Evolutionary conservation across 2,797 vertebrate species (phyloP), one percentile per base, ranked within the genome.

Genomic region (Rhinatrema bivittatum): DNA sequence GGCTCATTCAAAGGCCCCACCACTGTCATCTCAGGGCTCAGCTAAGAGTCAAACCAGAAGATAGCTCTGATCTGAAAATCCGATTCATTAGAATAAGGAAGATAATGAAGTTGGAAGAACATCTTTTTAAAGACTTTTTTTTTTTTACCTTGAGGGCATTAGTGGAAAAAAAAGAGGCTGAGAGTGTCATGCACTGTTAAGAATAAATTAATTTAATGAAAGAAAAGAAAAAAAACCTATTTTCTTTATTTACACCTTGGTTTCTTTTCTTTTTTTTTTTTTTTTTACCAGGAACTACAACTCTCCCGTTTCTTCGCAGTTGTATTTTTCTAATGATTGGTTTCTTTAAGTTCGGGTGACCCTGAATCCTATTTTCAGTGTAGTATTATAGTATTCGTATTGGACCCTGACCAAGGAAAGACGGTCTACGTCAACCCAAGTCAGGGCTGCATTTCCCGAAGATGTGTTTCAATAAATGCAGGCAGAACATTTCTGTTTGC

Each of bases 81-180:
- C 19, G 30, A 43, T 50, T 66, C 73, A 71, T 70, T 71, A 62
- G 67, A 74, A 78, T 33, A 39, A 32, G 20, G 18, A 16, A 19
- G 20, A 37, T 50, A 54, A 76, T 49, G 59, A 78, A 73, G 72
- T 77, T 70, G 54, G 61, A 75, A 60, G 55, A 84, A 62, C 45
- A 76, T 72, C 54, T 67, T 78, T 76, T 68, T 65, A 70, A 75
- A 27, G 13, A 24, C 37, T 37, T 32, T 32, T 28, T 31, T 33
- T 49, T 28, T 76, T 78, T 74, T 79, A 79, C 73, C 65, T 73
- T 41, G 43, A 60, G 61, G 73, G 62, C 51, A 74, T 75, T 50
- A 62, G 50, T 50, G 71, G 60, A 37, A 62, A n/a, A 61, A 79
- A 71, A 70, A 80, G 75, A 83, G 78, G 73, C 64, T 60, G 70